Evolutionary conservation across 2,113 vertebrate species (phyloP).

Genomic region (Mesitornis unicolor): DNA sequence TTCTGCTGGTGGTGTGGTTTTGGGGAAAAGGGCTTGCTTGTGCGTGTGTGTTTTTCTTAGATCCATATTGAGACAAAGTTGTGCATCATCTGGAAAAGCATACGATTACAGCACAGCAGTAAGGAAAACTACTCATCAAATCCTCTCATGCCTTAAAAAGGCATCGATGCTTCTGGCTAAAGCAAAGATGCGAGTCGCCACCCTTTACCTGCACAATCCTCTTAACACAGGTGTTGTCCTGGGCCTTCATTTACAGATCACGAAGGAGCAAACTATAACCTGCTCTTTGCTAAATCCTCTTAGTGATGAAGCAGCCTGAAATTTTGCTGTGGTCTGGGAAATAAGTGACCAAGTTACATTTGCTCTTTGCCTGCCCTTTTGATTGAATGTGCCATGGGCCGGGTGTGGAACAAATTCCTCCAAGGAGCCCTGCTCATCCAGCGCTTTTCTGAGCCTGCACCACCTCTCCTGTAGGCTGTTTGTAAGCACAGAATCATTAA

Average conservation of each 20-base stretch:
- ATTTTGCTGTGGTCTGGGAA: not conserved
- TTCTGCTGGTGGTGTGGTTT: not conserved
- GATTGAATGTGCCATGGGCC: not conserved
- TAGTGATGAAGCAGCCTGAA: not conserved
- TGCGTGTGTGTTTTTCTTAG: not conserved
- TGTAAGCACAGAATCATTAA: not conserved
- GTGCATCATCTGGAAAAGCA: not conserved
- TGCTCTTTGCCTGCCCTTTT: not conserved
- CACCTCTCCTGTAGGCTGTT: not conserved
- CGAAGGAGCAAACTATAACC: not conserved
- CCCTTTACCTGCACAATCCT: not conserved
- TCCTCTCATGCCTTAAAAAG: not conserved
- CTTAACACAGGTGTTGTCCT: not conserved
- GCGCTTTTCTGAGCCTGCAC: not conserved
- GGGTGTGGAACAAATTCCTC: not conserved
- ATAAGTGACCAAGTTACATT: not conserved
- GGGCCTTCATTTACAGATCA: not conserved
- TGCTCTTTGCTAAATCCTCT: not conserved
- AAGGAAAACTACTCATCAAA: not conserved
- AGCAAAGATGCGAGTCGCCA: not conserved
- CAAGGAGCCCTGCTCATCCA: not conserved
- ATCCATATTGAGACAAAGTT: not conserved
- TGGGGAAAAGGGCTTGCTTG: fast-evolving
- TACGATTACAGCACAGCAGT: not conserved
- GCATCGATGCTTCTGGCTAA: not conserved